Percentiles rank a stretch among this genome's conserved stretches.
These are phyloP conservation scores for Luperina nickerlii DNA, from an alignment of 2,888 invertebrate genomes.

Conservation along the genomic window DNA sequence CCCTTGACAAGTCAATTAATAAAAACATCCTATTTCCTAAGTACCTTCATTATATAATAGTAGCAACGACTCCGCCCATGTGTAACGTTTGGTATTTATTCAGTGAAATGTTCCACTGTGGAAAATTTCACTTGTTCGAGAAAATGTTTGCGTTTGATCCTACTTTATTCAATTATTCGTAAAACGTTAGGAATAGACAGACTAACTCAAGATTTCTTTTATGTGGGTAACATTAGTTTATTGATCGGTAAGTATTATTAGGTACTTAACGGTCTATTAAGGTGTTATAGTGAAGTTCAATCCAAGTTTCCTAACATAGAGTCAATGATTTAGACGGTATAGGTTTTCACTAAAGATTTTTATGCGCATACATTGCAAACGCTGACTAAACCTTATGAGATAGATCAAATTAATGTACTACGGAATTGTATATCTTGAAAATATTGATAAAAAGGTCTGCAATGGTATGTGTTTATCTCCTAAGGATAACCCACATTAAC, in stretches of 20 bases:
- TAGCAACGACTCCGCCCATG: accelerated
- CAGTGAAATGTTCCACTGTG: background rate
- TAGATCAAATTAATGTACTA: too few species aligned
- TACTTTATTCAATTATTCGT: background rate
- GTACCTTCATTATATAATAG: background rate
- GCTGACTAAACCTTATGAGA: too few species aligned
- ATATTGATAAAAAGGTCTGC: too few species aligned
- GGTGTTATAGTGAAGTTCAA: background rate
- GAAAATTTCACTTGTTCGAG: background rate
- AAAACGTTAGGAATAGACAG: background rate
- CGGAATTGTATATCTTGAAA: too few species aligned
- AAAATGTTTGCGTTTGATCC: background rate
- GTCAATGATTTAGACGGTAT: too few species aligned
- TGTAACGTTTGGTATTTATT: slow-evolving; percentile 6
- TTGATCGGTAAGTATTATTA: background rate
- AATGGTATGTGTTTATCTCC: too few species aligned
- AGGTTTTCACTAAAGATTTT: background rate
- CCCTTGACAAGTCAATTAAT: background rate
- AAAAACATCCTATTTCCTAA: background rate
- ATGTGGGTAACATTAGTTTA: background rate
- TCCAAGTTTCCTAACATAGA: background rate
- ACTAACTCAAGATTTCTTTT: background rate
- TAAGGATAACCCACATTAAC: too few species aligned
- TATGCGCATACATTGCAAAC: too few species aligned
- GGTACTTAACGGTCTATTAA: background rate